Percentiles rank a stretch among this genome's conserved stretches.
Evolutionary conservation across 2,113 vertebrate species (phyloP).

Genomic region (Megaceryle maxima): DNA sequence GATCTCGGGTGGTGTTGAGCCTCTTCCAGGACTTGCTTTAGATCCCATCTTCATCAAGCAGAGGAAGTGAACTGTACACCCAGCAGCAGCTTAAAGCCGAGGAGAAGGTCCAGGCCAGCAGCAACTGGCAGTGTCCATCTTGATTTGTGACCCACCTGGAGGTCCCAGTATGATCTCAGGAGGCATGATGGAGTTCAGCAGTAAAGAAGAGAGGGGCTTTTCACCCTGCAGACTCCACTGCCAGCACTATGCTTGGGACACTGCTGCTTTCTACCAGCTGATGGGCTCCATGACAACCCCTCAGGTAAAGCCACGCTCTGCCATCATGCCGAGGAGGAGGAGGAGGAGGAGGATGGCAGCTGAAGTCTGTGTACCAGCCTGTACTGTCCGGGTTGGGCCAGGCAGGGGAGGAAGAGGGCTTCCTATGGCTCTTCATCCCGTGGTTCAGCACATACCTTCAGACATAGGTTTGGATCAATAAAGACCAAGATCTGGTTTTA

Average conservation of each 20-base stretch:
- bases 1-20: background rate
- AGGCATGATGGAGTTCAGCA: accelerated
- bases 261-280: background rate
- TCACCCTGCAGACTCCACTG: background rate
- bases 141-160: background rate
- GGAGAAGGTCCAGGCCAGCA: background rate
- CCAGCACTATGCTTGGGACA: background rate
- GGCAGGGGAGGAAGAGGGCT: background rate
- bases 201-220: background rate
- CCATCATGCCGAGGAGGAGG: background rate
- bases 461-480: background rate
- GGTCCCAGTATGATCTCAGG: background rate
- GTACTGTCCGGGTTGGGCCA: background rate
- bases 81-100: background rate
- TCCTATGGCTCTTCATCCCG: background rate
- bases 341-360: background rate
- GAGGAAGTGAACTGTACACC: background rate
- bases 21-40: background rate
- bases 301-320: background rate
- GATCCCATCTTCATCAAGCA: background rate
- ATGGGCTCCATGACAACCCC: background rate
- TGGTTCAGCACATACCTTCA: accelerated
- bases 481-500: background rate
- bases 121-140: accelerated
- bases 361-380: background rate